These are phyloP conservation scores for Drosophila triauraria DNA, from an alignment of 1,140 invertebrate genomes.

Conservation along the genomic window DNA sequence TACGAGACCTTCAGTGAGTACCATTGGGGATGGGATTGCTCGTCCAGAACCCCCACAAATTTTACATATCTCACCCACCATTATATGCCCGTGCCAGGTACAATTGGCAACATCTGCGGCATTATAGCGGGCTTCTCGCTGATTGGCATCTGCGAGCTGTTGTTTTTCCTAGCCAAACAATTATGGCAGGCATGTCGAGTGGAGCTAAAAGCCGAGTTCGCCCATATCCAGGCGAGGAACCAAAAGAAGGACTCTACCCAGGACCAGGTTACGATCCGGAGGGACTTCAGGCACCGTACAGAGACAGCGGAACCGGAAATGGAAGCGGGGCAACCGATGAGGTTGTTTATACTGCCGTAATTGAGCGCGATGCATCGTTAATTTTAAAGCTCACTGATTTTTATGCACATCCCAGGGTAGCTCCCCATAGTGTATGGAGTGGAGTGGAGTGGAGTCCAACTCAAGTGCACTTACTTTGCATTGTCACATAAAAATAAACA, in stretches of 20 bases:
- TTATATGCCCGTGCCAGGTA: slow-evolving; percentile 60
- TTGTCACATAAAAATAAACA: slow-evolving; percentile 82
- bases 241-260: slow-evolving; percentile 11
- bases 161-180: slow-evolving; percentile 82
- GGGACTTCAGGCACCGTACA: slow-evolving; percentile 27
- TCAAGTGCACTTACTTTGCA: slow-evolving; percentile 81
- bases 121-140: slow-evolving; percentile 83
- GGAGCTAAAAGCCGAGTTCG: slow-evolving; percentile 56
- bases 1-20: slow-evolving; percentile 78
- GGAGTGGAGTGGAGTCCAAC: slow-evolving; percentile 37
- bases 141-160: slow-evolving; percentile 80
- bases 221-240: slow-evolving; percentile 27
- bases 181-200: slow-evolving; percentile 72
- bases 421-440: neutral
- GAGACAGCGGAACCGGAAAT: slow-evolving; percentile 51
- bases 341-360: slow-evolving; percentile 62
- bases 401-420: slow-evolving; percentile 58
- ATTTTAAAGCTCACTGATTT: slow-evolving; percentile 83
- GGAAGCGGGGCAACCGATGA: slow-evolving; percentile 32
- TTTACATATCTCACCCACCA: slow-evolving; percentile 37
- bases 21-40: slow-evolving; percentile 1
- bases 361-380: slow-evolving; percentile 67
- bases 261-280: neutral
- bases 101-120: slow-evolving; percentile 82
- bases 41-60: slow-evolving; percentile 6